phyloP scores from a whole-genome alignment of 1,140 invertebrate genomes.

The Leptopilina clavipes region DNA sequence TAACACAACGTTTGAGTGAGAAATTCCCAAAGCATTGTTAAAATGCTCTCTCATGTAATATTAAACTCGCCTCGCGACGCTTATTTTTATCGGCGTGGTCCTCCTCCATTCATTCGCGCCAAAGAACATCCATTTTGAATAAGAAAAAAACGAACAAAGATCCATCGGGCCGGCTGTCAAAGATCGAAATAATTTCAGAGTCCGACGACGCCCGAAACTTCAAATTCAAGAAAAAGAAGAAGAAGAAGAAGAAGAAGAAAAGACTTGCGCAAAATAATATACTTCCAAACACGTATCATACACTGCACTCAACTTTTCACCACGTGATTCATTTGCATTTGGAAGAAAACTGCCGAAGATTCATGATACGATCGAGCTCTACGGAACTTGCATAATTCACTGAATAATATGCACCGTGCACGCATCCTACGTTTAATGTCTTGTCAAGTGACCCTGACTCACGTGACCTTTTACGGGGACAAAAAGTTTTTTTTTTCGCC shows the following conservation, averaged over 20 bases:
- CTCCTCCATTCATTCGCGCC: neutral
- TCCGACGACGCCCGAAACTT: slow-evolving; percentile 4
- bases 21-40: slow-evolving; percentile 35
- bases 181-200: slow-evolving; percentile 9
- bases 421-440: slow-evolving; percentile 46
- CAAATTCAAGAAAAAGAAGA: neutral
- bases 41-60: slow-evolving; percentile 56
- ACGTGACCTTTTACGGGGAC: slow-evolving; percentile 44
- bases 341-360: slow-evolving; percentile 9
- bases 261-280: slow-evolving; percentile 12
- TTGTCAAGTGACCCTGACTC: slow-evolving; percentile 58
- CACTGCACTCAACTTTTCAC: neutral
- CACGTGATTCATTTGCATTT: slow-evolving; percentile 31
- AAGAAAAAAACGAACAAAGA: slow-evolving; percentile 17
- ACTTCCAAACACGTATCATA: neutral
- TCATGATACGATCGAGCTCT: neutral
- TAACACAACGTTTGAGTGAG: slow-evolving; percentile 47
- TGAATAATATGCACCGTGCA: slow-evolving; percentile 51
- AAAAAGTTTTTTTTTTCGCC: slow-evolving; percentile 45
- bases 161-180: slow-evolving; percentile 1
- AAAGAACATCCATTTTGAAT: slow-evolving; percentile 4
- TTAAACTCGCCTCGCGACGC: slow-evolving; percentile 44
- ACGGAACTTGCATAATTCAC: slow-evolving; percentile 43
- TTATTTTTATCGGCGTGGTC: slow-evolving; percentile 26
- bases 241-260: neutral